Conservation (phyloP, 2,797 vertebrate genomes). For the Nannoperca obscura region DNA sequence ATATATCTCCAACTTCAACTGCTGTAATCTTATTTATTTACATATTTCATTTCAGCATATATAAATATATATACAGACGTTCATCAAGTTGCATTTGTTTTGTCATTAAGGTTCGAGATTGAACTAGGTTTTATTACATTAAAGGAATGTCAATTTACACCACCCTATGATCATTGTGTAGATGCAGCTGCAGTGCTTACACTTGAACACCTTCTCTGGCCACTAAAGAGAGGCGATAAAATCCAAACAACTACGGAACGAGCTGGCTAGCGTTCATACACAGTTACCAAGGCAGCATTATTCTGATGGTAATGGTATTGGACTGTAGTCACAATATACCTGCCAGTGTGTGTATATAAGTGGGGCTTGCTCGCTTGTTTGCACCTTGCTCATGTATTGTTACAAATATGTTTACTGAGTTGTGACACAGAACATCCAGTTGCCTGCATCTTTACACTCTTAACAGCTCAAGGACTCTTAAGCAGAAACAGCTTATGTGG, state of each 20-base stretch:
- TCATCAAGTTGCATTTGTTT: conserved; percentile 1
- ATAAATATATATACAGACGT: neutral
- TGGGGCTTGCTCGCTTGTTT: conserved; percentile 31
- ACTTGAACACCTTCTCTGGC: conserved; percentile 6
- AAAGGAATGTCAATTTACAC: conserved; percentile 9
- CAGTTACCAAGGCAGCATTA: conserved; percentile 40
- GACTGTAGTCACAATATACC: conserved; percentile 36
- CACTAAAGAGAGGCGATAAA: conserved; percentile 30
- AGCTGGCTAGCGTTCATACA: conserved; percentile 20
- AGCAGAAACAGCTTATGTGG: neutral
- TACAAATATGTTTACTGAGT: conserved; percentile 31
- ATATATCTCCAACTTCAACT: conserved; percentile 1
- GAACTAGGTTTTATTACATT: neutral
- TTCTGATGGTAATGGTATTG: conserved; percentile 42
- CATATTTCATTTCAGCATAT: neutral
- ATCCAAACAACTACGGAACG: conserved; percentile 19
- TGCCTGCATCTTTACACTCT: conserved; percentile 26
- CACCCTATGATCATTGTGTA: neutral
- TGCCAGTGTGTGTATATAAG: conserved; percentile 38
- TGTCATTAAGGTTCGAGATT: neutral
- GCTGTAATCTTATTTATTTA: conserved; percentile 2
- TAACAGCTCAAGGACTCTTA: conserved; percentile 14
- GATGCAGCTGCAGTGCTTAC: neutral
- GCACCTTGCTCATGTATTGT: conserved; percentile 11
- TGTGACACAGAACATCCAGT: conserved; percentile 20